phyloP scores from a whole-genome alignment of 2,113 vertebrate genomes.

The Microcebus murinus region DNA sequence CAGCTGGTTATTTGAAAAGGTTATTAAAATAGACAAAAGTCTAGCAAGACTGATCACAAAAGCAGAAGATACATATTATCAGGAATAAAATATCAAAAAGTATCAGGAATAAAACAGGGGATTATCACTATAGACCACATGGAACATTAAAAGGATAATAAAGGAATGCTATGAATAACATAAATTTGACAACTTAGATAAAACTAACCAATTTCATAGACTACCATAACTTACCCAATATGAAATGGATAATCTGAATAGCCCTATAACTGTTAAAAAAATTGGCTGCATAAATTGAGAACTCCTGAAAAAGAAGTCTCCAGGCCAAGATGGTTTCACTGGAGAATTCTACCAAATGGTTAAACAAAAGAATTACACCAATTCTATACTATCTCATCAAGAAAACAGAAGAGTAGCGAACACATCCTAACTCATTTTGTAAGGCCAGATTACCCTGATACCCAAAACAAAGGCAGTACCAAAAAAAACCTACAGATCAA shows the following conservation, averaged over 20 bases:
- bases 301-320: conserved; percentile 27
- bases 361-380: conserved; percentile 3
- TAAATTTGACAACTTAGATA: conserved; percentile 29
- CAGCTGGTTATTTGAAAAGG: conserved; percentile 31
- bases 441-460: neutral
- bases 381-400: conserved; percentile 43
- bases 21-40: neutral
- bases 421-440: neutral
- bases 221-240: neutral
- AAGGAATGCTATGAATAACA: neutral
- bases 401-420: conserved; percentile 29
- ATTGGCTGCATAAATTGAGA: conserved; percentile 21
- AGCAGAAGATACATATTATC: neutral
- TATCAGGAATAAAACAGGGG: neutral
- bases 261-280: neutral
- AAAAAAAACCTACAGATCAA: conserved; percentile 14
- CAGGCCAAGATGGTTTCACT: neutral
- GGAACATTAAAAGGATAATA: conserved; percentile 35
- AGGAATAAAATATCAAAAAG: neutral
- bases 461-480: neutral
- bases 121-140: neutral
- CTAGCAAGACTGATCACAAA: neutral
- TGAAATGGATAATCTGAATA: conserved; percentile 45
- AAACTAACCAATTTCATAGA: conserved; percentile 44
- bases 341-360: neutral